Conservation (phyloP, 2,113 vertebrate species). For the Mormoops blainvillei region DNA sequence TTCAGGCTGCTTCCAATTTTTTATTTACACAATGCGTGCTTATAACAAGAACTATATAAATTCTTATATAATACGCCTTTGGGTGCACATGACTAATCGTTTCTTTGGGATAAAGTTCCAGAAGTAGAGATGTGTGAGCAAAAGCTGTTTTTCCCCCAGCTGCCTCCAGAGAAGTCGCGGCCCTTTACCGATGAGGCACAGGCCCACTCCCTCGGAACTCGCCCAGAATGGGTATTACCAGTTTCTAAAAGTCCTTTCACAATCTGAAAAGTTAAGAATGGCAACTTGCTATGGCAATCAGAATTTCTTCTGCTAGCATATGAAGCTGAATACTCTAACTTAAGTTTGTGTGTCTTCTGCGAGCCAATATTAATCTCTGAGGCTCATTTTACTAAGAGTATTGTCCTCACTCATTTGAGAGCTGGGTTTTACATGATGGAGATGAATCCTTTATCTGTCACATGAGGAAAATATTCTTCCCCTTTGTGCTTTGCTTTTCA, state of each 20-base stretch:
- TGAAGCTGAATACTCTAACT: background rate
- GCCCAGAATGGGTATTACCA: background rate
- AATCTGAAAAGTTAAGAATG: background rate
- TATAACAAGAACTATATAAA: background rate
- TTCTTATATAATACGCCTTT: background rate
- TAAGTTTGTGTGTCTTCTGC: background rate
- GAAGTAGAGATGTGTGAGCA: background rate
- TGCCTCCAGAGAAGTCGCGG: background rate
- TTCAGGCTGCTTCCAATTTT: background rate
- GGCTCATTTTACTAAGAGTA: background rate
- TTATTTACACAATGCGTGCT: background rate
- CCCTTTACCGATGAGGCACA: too few species aligned
- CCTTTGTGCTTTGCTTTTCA: background rate
- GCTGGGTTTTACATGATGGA: background rate
- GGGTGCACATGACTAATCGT: background rate
- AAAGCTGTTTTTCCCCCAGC: background rate
- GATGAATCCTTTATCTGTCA: background rate
- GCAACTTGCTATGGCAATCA: background rate
- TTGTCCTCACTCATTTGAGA: background rate
- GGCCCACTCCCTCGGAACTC: background rate
- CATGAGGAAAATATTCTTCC: background rate
- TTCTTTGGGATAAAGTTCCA: background rate
- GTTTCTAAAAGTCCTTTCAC: background rate
- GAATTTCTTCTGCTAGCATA: background rate
- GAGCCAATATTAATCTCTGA: background rate